Conservation (phyloP, 92 coral and sea anemone species). For the Actinostola sp. region DNA sequence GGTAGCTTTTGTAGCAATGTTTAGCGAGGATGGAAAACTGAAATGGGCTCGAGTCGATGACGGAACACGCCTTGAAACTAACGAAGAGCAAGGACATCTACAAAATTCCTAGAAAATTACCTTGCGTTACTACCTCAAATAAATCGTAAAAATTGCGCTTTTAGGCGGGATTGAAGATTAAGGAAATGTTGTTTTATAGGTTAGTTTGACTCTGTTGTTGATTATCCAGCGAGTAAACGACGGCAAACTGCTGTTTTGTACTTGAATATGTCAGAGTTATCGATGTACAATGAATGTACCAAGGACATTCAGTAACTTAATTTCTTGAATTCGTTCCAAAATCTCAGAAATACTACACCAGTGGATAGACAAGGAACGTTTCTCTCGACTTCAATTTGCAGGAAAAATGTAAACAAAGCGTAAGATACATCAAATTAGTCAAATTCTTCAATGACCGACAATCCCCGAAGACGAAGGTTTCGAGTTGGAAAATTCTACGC, state of each 20-base stretch:
- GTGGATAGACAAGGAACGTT: constrained; percentile 2
- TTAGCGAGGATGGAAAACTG: not conserved
- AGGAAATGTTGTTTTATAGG: not conserved
- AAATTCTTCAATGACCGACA: constrained; percentile 5
- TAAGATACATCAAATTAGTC: constrained; percentile 22
- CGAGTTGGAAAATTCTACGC: not conserved
- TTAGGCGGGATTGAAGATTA: not conserved
- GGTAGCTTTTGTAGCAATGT: too few relatives aligned
- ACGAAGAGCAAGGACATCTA: too few relatives aligned
- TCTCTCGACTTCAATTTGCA: constrained; percentile 19
- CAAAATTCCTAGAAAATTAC: not conserved
- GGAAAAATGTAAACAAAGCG: constrained; percentile 46
- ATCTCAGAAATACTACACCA: constrained; percentile 40
- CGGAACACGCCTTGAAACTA: constrained; percentile 13
- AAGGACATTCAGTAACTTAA: constrained; percentile 6
- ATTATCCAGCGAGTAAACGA: not conserved
- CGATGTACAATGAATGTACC: not conserved
- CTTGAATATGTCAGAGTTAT: constrained; percentile 4
- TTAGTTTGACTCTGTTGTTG: not conserved
- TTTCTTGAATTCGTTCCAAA: constrained; percentile 52
- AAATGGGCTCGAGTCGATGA: constrained; percentile 3
- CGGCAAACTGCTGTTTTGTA: not conserved
- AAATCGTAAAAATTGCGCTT: not conserved
- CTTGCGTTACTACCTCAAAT: constrained; percentile 6
- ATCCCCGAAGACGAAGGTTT: not conserved